phyloP scores from a whole-genome alignment of 2,888 invertebrate genomes.

The Griposia aprilina region DNA sequence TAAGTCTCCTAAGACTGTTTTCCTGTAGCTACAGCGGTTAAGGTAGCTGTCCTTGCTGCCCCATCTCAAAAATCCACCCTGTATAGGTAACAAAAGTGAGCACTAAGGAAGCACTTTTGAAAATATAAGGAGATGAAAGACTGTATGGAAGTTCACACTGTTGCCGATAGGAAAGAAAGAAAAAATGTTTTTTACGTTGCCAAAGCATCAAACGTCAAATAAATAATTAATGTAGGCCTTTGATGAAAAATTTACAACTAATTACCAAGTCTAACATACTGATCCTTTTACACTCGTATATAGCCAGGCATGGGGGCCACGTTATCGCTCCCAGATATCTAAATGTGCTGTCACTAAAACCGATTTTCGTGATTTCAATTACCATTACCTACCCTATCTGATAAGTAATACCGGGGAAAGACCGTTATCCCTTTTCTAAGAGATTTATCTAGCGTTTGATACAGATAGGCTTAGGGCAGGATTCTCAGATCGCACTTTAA shows the following conservation, averaged over 20 bases:
- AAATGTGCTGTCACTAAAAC: conserved; percentile 4
- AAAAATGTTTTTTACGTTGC: too few species aligned
- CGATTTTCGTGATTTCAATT: conserved; percentile 31
- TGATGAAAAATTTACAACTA: background rate
- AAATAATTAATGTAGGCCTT: too few species aligned
- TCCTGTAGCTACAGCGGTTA: too few species aligned
- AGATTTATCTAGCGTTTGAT: conserved; percentile 35
- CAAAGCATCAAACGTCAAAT: too few species aligned
- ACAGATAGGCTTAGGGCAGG: background rate
- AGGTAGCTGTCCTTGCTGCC: too few species aligned
- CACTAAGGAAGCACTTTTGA: too few species aligned
- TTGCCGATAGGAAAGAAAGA: too few species aligned
- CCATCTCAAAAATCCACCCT: too few species aligned
- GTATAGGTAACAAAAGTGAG: too few species aligned
- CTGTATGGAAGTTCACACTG: too few species aligned
- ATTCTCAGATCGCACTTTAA: background rate
- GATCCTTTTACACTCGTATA: background rate
- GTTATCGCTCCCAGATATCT: background rate
- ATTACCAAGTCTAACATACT: background rate
- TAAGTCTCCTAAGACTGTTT: too few species aligned
- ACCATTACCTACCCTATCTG: background rate
- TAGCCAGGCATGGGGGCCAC: background rate
- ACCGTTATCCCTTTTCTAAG: conserved; percentile 14
- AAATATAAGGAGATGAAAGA: too few species aligned
- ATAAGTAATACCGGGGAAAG: conserved; percentile 12